Evolutionary conservation across 2,797 vertebrate species (phyloP), one percentile per base, ranked within the genome.

Genomic region (Tarsius wallacei): DNA sequence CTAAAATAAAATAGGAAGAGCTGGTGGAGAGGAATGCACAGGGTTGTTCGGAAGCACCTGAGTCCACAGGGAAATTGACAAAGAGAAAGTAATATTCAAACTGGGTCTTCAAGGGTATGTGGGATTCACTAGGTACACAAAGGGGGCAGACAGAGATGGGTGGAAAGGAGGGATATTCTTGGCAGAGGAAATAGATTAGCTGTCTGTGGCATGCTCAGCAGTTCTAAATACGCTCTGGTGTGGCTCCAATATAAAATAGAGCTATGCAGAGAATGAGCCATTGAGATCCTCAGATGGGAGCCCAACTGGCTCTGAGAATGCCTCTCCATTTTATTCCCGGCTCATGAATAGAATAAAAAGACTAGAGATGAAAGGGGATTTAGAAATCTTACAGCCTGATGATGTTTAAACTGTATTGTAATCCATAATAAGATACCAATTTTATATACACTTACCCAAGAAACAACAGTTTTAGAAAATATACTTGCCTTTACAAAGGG

Each of bases 1-100:
- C 57, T 77, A 78, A 97, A 96, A 95, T 93, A 91, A 94, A 94
- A 87, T 49, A 74, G 55, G 66, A 68, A 47, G 68, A 53, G 77
- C 1, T 16, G 3, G 22, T 24, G 13, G 61, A 63, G 16, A 70
- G 57, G 36, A 31, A 26, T 12, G 24, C 3, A 8, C n/a, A 87
- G 13, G 86, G 31, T 47, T 90, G 33, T 73, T 31, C 16, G 95
- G 61, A 85, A 87, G 82, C 15, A 36, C 82, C 26, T 57, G 22
- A 7, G 55, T 84, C 94, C 13, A 0, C 17, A 22, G 96, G 89
- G 91, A 96, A 93, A 94, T 63, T 89, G 94, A 59, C 51, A 86
- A 61, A 49, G 57, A 63, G 70, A 91, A 78, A 76, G 47, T 57
- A 9, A 91, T 94, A 80, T 90, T 66, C 73, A 80, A 85, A 51